Base-by-base conservation (phyloP, 2,888 invertebrate species). In the Anaspis maculata region DNA sequence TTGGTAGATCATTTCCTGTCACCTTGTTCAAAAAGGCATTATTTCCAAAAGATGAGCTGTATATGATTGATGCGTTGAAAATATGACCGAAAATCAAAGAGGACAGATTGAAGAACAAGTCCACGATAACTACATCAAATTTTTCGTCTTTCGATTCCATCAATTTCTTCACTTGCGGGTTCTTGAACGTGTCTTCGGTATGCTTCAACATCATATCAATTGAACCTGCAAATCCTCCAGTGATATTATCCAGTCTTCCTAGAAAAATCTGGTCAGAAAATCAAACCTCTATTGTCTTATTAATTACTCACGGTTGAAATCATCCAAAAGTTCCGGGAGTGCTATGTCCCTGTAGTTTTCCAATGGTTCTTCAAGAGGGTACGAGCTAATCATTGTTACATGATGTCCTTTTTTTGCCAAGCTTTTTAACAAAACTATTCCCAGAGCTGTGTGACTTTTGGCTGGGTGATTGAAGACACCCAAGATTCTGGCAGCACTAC, bases 41-140 rank as follows among this genome's bases (percentile, higher is more conserved):
- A 11, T 48, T 49, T 2, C 54, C 56, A 11, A 50, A 43, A 2
- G 58, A 45, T 11, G 51, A 48, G 12, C 63, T 51, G 1, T 54
- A 42, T 14, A 66, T 55, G 3, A 59, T 41, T 1, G 61, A 59
- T 3, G 58, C 57, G 30, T 61, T 51, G 30, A 57, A 55, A 28
- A 56, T 49, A 39, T 62, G 57, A 3, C 56, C 54, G 4, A 63
- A 45, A 1, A 56, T 61, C 15, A 59, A 45, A 15, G 55, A 46
- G 6, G 58, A 61, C 34, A 63, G 60, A 38, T 53, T 57, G 32
- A 56, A 51, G 27, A 60, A 53, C 16, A 50, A 49, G 22, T 56
- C 55, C 12, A 56, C 39, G 5, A 19, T 19, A 9, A 19, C 9
- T 5, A 19, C 5, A 19, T 19, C 19, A 9, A 19, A 19, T 19